phyloP scores from a whole-genome alignment of 2,113 vertebrate species.

The Centrocercus urophasianus region DNA sequence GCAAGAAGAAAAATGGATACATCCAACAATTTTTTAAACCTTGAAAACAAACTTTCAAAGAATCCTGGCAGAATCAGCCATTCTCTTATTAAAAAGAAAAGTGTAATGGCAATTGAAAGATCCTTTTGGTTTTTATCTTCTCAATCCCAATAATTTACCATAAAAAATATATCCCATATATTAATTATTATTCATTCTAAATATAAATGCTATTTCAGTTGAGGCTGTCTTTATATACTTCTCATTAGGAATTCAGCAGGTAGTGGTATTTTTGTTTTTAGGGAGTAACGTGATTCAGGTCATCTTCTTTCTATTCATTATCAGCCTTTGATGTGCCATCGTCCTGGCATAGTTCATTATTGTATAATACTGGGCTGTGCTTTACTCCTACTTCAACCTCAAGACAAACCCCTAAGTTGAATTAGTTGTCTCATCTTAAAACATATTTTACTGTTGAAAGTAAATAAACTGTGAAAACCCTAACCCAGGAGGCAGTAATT shows the following conservation, averaged over 20 bases:
- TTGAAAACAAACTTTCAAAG: background rate
- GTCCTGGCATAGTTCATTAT: background rate
- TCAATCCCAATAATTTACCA: background rate
- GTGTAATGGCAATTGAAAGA: background rate
- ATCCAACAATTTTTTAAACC: background rate
- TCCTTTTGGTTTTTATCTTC: background rate
- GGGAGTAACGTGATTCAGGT: background rate
- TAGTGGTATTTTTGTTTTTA: background rate
- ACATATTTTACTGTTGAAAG: background rate
- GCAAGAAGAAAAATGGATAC: background rate
- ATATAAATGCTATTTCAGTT: background rate
- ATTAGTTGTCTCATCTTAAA: background rate
- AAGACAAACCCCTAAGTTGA: background rate
- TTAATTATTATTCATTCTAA: background rate
- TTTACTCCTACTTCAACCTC: background rate
- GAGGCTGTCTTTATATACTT: no score
- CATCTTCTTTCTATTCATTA: background rate
- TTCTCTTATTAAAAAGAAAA: background rate
- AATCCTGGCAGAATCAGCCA: background rate
- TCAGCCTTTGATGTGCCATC: background rate
- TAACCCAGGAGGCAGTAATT: conserved; percentile 1
- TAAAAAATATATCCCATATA: background rate
- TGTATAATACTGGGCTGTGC: background rate
- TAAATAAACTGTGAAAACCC: background rate
- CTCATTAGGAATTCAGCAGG: background rate